A percentile compares a stretch with the other conserved stretches of the same genome.
These are phyloP conservation scores for Gambelia wislizenii DNA, from an alignment of 2,797 vertebrate species.

Conservation along the genomic window DNA sequence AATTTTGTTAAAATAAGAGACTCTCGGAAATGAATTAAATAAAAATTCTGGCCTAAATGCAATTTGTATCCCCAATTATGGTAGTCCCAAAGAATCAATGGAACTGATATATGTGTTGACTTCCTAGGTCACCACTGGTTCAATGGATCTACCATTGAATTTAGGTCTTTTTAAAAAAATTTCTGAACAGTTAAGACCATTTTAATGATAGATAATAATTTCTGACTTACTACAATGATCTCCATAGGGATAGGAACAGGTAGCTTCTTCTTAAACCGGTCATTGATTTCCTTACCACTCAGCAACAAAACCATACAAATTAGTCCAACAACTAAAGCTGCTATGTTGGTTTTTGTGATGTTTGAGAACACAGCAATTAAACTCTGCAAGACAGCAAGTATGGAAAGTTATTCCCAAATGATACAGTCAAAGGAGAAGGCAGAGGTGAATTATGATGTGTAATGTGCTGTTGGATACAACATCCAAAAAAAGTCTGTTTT, in stretches of 20 bases:
- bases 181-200: background rate
- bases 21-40: background rate
- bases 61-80: background rate
- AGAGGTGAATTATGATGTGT: background rate
- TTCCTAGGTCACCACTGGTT: too few species aligned
- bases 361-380: conserved; percentile 83
- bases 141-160: too few species aligned
- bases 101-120: too few species aligned
- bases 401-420: conserved; percentile 14
- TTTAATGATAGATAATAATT: background rate
- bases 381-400: conserved; percentile 82
- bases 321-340: conserved; percentile 86
- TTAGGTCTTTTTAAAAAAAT: too few species aligned
- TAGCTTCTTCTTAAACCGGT: conserved; percentile 91
- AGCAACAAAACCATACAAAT: conserved; percentile 87
- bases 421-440: background rate
- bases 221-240: conserved; percentile 89
- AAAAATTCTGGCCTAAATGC: too few species aligned
- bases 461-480: background rate
- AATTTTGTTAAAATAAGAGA: background rate
- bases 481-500: background rate
- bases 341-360: conserved; percentile 87
- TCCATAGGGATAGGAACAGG: conserved; percentile 95
- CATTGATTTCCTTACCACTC: conserved; percentile 89
- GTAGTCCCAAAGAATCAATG: background rate